Conservation (phyloP, 1,140 invertebrate genomes). For the Cotesia glomerata region DNA sequence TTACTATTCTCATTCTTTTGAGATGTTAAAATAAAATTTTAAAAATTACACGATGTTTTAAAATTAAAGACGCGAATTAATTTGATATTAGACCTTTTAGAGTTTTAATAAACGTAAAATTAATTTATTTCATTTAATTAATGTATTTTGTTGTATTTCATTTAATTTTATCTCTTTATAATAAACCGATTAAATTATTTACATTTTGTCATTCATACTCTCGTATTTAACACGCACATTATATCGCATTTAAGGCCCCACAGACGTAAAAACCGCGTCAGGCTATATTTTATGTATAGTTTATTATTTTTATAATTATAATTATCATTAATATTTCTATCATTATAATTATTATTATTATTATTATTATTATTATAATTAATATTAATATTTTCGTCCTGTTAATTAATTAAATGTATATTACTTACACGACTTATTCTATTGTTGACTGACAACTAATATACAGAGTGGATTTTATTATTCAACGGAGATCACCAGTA, state of each 20-base stretch:
- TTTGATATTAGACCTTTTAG: no score
- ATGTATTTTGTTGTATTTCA: neutral
- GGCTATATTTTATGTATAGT: slow-evolving; percentile 1
- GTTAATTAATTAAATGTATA: slow-evolving; percentile 18
- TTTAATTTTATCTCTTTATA: neutral
- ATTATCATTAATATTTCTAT: neutral
- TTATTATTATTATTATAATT: neutral
- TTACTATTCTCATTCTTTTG: no score
- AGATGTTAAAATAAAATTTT: no score
- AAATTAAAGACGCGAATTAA: no score
- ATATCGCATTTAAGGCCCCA: slow-evolving; percentile 11
- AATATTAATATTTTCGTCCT: neutral
- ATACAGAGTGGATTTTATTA: neutral
- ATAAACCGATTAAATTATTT: slow-evolving; percentile 8
- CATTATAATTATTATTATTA: neutral
- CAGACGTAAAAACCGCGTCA: slow-evolving; percentile 12
- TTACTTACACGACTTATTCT: slow-evolving; percentile 21
- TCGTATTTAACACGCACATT: neutral
- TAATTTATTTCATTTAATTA: no score
- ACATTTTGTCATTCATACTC: slow-evolving; percentile 7
- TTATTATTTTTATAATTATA: neutral
- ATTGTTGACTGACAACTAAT: slow-evolving; percentile 12
- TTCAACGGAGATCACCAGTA: neutral
- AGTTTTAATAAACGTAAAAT: no score
- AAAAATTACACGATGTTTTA: no score